phyloP scores from a whole-genome alignment of 2,888 invertebrate genomes.

The Lochmaea capreae region DNA sequence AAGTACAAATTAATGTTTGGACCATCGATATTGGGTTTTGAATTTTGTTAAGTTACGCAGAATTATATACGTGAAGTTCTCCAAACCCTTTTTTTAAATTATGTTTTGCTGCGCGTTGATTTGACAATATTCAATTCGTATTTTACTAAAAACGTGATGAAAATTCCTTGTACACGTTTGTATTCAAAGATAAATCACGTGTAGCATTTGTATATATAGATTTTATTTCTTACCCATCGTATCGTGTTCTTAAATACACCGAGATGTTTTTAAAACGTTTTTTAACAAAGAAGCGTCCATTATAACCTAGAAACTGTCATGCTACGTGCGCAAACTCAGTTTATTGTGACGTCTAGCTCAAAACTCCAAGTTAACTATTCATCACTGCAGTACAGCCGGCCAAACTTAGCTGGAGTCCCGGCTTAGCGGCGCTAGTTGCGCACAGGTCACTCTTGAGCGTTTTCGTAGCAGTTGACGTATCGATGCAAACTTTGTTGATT shows the following conservation, averaged over 20 bases:
- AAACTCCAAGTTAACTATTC: no score
- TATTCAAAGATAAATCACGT: not conserved
- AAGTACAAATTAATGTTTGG: conserved; percentile 47
- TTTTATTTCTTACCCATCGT: conserved; percentile 18
- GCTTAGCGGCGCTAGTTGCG: no score
- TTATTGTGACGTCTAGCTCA: no score
- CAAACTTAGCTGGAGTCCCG: no score
- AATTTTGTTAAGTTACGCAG: conserved; percentile 5
- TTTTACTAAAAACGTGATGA: not conserved
- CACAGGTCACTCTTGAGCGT: no score
- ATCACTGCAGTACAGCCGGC: no score
- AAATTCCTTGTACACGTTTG: not conserved
- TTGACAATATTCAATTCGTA: not conserved
- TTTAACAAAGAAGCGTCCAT: not conserved
- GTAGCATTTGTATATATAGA: conserved; percentile 18
- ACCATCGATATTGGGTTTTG: conserved; percentile 45
- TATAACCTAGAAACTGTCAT: no score
- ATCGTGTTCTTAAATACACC: conserved; percentile 5
- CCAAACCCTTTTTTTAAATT: not conserved
- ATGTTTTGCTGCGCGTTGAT: not conserved
- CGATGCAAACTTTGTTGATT: conserved; percentile 17
- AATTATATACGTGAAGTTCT: conserved; percentile 6
- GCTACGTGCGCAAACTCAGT: no score
- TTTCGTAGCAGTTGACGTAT: no score
- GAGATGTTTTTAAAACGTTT: conserved; percentile 9